These are phyloP conservation scores for Fregetta grallaria DNA, from an alignment of 2,113 vertebrate species.

Conservation along the genomic window DNA sequence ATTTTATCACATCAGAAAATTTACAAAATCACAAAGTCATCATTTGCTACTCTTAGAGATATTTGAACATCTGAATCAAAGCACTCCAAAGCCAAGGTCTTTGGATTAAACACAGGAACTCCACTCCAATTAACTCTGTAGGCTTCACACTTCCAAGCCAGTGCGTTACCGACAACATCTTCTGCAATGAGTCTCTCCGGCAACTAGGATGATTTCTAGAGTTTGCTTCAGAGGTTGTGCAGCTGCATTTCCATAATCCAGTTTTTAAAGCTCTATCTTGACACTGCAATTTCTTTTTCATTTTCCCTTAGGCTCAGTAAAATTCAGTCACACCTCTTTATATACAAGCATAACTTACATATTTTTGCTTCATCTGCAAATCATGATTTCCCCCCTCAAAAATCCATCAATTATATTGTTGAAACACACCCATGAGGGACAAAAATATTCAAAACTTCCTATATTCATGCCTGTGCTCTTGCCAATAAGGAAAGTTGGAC, in stretches of 20 bases:
- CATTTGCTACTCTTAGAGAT: neutral
- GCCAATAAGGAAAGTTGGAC: neutral
- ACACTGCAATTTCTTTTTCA: neutral
- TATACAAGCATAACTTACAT: neutral
- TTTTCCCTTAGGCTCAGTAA: slow-evolving; percentile 27
- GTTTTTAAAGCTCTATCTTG: neutral
- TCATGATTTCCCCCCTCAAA: neutral
- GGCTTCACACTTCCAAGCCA: neutral
- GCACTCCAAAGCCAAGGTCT: neutral
- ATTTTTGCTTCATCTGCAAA: slow-evolving; percentile 32
- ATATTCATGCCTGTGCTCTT: neutral
- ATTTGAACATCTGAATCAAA: neutral
- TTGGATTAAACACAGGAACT: neutral
- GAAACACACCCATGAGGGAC: slow-evolving; percentile 24
- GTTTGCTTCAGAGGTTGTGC: neutral
- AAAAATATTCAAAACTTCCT: slow-evolving; percentile 2
- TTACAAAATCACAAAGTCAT: neutral
- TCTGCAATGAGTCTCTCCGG: neutral
- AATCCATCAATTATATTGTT: neutral
- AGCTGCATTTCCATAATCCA: slow-evolving; percentile 24
- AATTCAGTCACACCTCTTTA: slow-evolving; percentile 6
- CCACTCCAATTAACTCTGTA: neutral
- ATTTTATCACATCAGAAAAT: neutral
- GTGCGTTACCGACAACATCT: neutral
- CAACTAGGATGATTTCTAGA: neutral